These are phyloP conservation scores for Sebastes fasciatus DNA, from an alignment of 2,113 vertebrate species.

Conservation along the genomic window DNA sequence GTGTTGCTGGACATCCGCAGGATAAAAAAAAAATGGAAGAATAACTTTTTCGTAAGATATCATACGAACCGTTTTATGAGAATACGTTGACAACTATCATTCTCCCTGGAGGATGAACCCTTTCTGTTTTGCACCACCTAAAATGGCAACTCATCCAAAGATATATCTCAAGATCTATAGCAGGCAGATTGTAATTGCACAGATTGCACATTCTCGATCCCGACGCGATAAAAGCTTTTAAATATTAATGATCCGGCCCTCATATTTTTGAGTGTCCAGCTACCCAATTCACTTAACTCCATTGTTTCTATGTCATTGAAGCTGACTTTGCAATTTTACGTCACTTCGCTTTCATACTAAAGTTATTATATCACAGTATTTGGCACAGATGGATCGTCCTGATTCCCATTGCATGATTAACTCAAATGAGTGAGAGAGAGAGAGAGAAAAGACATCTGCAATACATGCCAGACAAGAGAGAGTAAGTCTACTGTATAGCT, in stretches of 20 bases:
- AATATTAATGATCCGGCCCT: neutral
- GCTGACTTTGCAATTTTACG: constrained; percentile 35
- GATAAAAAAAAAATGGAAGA: too few species aligned
- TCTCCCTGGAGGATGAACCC: neutral
- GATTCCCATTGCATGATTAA: constrained; percentile 10
- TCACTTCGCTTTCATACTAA: constrained; percentile 22
- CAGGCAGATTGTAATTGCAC: neutral
- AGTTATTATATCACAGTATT: constrained; percentile 38
- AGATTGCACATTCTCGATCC: neutral
- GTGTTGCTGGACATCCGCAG: too few species aligned
- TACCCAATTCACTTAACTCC: constrained; percentile 29
- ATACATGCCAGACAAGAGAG: neutral
- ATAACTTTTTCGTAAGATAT: too few species aligned
- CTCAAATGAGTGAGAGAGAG: neutral
- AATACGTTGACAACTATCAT: neutral
- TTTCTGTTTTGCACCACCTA: neutral
- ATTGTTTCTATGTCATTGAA: constrained; percentile 46
- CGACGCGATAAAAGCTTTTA: neutral
- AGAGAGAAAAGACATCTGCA: neutral
- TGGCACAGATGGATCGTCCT: constrained; percentile 2
- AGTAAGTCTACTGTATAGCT: constrained; percentile 1
- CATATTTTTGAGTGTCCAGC: neutral
- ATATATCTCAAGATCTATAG: neutral
- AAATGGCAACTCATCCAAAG: neutral
- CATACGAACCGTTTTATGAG: too few species aligned